These are phyloP conservation scores for Drosophila mettleri DNA, from an alignment of 2,888 invertebrate genomes.

Conservation along the genomic window DNA sequence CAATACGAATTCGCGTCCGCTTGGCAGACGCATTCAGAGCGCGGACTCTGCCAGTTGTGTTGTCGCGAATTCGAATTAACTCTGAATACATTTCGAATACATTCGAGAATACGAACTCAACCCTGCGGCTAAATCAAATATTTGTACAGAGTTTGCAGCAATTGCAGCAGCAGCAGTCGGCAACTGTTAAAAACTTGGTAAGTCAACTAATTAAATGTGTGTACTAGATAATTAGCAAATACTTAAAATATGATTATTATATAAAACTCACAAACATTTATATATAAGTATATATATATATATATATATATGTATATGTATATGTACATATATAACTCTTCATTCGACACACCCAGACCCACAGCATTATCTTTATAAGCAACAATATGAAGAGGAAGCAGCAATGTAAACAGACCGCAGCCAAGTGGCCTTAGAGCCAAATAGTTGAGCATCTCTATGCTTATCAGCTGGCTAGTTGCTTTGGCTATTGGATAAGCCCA, in stretches of 20 bases:
- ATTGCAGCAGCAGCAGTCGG: slow-evolving; percentile 43
- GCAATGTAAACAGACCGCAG: slow-evolving; percentile 50
- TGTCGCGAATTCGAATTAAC: slow-evolving; percentile 32
- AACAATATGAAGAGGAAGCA: slow-evolving; percentile 31
- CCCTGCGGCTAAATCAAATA: slow-evolving; percentile 35
- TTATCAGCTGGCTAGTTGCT: slow-evolving; percentile 45
- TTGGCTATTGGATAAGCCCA: slow-evolving; percentile 49
- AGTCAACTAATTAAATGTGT: slow-evolving; percentile 43
- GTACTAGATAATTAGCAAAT: slow-evolving; percentile 3
- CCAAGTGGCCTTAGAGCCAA: slow-evolving; percentile 18
- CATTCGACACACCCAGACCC: slow-evolving; percentile 70
- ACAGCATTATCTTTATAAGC: slow-evolving; percentile 65
- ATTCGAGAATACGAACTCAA: not conserved
- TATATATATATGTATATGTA: not conserved
- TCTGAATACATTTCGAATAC: slow-evolving; percentile 19
- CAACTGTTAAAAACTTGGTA: slow-evolving; percentile 49
- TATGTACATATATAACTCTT: slow-evolving; percentile 49
- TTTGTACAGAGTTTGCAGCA: slow-evolving; percentile 51
- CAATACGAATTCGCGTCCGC: slow-evolving; percentile 50
- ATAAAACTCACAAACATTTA: slow-evolving; percentile 41
- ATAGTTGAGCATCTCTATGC: slow-evolving; percentile 63
- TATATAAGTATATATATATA: slow-evolving; percentile 22
- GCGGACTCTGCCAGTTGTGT: slow-evolving; percentile 60
- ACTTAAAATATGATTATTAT: slow-evolving; percentile 42
- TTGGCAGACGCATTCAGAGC: slow-evolving; percentile 65